phyloP scores from a whole-genome alignment of 2,888 invertebrate genomes.

The Drosophila tripunctata region DNA sequence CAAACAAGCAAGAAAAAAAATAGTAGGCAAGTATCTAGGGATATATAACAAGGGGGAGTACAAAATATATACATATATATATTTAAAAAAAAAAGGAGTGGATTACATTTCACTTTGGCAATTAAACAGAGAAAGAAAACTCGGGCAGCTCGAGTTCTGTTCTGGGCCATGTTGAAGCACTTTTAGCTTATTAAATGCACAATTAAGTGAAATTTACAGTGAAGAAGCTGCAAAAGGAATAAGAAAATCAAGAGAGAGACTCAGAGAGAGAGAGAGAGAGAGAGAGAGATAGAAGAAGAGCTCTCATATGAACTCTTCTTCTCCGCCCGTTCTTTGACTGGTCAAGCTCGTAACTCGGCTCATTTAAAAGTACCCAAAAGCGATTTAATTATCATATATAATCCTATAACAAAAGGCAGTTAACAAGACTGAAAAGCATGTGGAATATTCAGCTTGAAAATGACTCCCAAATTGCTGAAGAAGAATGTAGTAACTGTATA shows the following conservation, averaged over 20 bases:
- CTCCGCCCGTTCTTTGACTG: neutral
- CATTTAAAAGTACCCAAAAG: slow-evolving; percentile 13
- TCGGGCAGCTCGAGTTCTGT: slow-evolving; percentile 18
- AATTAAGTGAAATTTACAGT: slow-evolving; percentile 41
- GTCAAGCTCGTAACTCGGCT: neutral
- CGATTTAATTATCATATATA: slow-evolving; percentile 44
- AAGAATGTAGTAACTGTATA: neutral
- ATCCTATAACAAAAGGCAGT: slow-evolving; percentile 19
- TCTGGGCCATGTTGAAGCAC: slow-evolving; percentile 43
- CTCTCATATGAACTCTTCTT: neutral
- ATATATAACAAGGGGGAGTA: no score
- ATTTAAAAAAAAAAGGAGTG: no score
- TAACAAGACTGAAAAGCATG: slow-evolving; percentile 4
- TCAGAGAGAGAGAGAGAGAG: no score
- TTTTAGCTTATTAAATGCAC: slow-evolving; percentile 62
- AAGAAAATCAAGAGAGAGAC: neutral
- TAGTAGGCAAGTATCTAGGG: no score
- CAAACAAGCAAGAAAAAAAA: neutral
- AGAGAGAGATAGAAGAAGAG: neutral
- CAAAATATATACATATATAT: no score
- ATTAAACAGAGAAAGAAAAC: slow-evolving; percentile 50
- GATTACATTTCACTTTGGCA: slow-evolving; percentile 66
- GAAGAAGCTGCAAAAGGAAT: neutral
- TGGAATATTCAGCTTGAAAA: slow-evolving; percentile 1
- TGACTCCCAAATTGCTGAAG: neutral